phyloP scores from a whole-genome alignment of 2,797 vertebrate species.

The Erpetoichthys calabaricus region DNA sequence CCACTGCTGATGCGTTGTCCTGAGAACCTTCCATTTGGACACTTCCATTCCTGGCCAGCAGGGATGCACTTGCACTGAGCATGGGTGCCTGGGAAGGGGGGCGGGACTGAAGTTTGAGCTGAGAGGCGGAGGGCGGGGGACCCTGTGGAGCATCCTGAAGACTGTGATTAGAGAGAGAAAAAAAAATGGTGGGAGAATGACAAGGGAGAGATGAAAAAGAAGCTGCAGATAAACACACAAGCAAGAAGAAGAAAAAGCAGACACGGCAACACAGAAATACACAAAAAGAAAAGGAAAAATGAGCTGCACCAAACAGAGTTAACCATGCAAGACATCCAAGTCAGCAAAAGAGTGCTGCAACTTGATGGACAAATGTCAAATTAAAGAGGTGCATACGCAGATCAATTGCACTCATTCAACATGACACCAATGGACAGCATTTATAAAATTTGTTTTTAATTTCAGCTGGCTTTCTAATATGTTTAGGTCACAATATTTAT shows the following conservation, averaged over 20 bases:
- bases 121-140: constrained; percentile 76
- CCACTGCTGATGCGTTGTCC: constrained; percentile 85
- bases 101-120: constrained; percentile 81
- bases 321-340: no score
- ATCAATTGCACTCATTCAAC: no score
- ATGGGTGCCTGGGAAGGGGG: constrained; percentile 89
- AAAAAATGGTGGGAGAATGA: constrained; percentile 12
- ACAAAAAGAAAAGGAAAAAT: background rate
- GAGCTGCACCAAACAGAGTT: no score
- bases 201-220: constrained; percentile 7
- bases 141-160: constrained; percentile 97
- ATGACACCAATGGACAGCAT: no score
- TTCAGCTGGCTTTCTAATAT: no score
- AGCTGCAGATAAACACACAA: constrained; percentile 1
- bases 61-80: constrained; percentile 87
- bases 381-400: no score
- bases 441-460: no score
- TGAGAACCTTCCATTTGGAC: constrained; percentile 86
- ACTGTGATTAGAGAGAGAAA: constrained; percentile 44
- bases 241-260: background rate
- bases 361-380: no score
- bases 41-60: constrained; percentile 99
- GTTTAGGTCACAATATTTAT: no score
- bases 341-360: no score
- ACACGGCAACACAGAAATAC: constrained; percentile 8